Conservation (phyloP, 2,113 vertebrate genomes). For the Sciurus niger region DNA sequence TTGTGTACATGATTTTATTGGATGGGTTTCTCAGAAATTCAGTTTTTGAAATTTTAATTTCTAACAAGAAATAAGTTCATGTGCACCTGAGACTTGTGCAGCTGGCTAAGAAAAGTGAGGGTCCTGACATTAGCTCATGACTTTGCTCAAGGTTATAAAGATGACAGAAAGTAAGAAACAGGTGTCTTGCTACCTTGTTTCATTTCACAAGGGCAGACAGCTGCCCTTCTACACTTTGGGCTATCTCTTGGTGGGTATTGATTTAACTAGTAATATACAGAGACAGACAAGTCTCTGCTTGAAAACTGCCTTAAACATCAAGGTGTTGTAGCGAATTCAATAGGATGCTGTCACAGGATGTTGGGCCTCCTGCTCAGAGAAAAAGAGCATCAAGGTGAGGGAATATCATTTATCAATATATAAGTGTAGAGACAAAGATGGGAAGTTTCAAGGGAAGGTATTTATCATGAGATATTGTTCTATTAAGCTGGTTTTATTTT, state of each 20-base stretch:
- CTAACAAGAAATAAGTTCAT: neutral
- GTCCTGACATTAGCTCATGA: neutral
- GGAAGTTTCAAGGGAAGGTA: constrained; percentile 85
- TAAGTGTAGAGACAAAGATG: constrained; percentile 78
- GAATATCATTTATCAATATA: constrained; percentile 86
- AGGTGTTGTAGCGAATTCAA: neutral
- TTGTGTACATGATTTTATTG: neutral
- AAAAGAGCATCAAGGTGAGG: constrained; percentile 78
- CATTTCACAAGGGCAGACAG: neutral
- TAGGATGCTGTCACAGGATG: constrained; percentile 76
- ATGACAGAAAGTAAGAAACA: neutral
- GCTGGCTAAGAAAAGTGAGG: neutral
- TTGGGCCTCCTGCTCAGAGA: constrained; percentile 57
- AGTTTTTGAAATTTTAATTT: constrained; percentile 17
- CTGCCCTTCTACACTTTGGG: neutral
- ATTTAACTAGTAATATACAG: constrained; percentile 38
- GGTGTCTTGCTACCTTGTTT: neutral
- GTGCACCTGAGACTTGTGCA: neutral
- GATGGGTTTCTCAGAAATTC: neutral
- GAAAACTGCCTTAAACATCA: constrained; percentile 59
- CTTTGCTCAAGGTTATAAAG: neutral
- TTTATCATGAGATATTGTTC: constrained; percentile 89
- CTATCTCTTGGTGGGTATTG: constrained; percentile 6
- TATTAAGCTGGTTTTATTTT: constrained; percentile 87
- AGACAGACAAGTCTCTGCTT: constrained; percentile 35